Evolutionary conservation across 2,113 vertebrate species (phyloP), one percentile per base, ranked within the genome.

Genomic region (Ceuthmochares aereus): DNA sequence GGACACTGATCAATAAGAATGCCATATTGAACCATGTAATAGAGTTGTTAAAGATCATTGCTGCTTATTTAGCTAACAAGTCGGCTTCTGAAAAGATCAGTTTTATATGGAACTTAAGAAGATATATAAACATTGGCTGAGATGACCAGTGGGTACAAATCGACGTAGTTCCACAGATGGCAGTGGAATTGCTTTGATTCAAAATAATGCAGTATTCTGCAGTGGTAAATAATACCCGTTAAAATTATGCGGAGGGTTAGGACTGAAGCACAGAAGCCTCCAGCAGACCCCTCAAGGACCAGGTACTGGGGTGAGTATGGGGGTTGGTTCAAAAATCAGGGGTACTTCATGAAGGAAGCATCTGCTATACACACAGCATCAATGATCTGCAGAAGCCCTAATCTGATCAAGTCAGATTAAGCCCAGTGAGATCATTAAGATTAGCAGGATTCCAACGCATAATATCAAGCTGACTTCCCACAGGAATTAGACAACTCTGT

Each of bases 61-160:
- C 63, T 64, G 69, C 59, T 94, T 51, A 87, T 95, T 87, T 64
- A 91, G 84, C 84, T 93, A 89, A 68, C 56, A 85, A 91, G 70
- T 62, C 81, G 60, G 90, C 82, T 85, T 72, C 83, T 85, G 62
- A 80, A 85, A 75, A 90, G 69, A 79, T 25, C 49, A 32, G 54
- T 84, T 95, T 90, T 87, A 79, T 70, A 83, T 40, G 82, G 70
- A 89, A 76, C 16, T 21, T 56, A 34, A 26, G 91, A 81, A 92
- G 62, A 91, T 63, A 64, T 14, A 85, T 72, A 92, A 92, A 67
- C 55, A 45, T 23, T 34, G 78, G 58, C 81, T 64, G 43, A 66
- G 78, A 55, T 87, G 5, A 19, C 58, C 85, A 93, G 62, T 23
- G 7, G 64, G 54, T 91, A 26, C 87, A 84, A 96, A 87, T 29